phyloP scores from a whole-genome alignment of 2,113 vertebrate genomes.

The Ivindomyrus marchei region DNA sequence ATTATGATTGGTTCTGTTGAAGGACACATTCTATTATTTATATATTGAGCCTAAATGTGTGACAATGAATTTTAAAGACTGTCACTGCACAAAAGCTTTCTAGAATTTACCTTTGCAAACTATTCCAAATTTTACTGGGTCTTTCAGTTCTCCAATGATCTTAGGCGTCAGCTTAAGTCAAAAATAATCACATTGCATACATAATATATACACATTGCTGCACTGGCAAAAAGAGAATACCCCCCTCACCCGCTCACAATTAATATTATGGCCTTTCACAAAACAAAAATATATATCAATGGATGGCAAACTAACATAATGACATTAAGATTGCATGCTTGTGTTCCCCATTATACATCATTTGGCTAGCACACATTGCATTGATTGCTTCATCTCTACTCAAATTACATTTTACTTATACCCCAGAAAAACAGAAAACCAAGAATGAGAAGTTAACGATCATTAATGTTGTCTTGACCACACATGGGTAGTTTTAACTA shows the following conservation, averaged over 20 bases:
- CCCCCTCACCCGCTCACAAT: neutral
- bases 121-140: neutral
- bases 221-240: neutral
- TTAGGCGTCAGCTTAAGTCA: too few species aligned
- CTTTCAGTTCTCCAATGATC: neutral
- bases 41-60: too few species aligned
- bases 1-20: neutral
- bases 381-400: neutral
- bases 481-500: neutral
- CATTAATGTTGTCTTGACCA: neutral
- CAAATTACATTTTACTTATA: neutral
- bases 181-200: too few species aligned
- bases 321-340: neutral
- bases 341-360: neutral
- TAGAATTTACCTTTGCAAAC: too few species aligned
- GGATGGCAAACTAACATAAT: neutral
- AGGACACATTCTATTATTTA: neutral
- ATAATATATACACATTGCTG: neutral
- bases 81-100: too few species aligned
- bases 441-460: neutral
- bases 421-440: neutral
- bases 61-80: too few species aligned
- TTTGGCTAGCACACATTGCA: neutral
- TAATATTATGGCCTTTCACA: neutral
- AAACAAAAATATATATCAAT: neutral